Base-by-base conservation (phyloP, 2,888 invertebrate genomes). In the Eubasilissa splendida region DNA sequence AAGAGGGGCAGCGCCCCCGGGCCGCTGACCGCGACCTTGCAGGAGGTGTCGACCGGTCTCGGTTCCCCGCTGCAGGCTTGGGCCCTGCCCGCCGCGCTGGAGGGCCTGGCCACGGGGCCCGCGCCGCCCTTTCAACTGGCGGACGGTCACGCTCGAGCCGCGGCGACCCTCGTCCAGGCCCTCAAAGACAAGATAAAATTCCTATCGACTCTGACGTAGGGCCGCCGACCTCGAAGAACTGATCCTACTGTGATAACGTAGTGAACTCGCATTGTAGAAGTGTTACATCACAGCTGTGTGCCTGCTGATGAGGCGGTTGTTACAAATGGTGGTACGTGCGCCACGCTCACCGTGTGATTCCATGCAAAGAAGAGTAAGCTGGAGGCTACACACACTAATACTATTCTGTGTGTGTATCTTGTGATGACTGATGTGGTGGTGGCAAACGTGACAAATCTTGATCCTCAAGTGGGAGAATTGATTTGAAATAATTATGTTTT, bases 111-210 rank as follows among this genome's bases (percentile, higher is more conserved):
- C 14, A n/a, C 12, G 52, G 76, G 14, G 8, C 68, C 52, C 65
- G 53, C 52, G 10, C 42, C 14, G 50, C 53, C 53, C 11, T 53
- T 12, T 59, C 53, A n/a, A 12, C 59, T 70, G 22, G 52, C 50
- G 7, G 59, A 42, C 14, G 31, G 59, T 50, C 80, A 66, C 66
- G 12, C 73, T 4, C 59, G 22, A 59, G 68, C 78, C 74, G 50
- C 56, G 22, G 50, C 22, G 31, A 33, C 54, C 58, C 60, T 78
- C 9, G 33, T 50, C 22, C 78, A 79, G 68, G 66, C 71, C 2
- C 52, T 81, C 58, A 77, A 75, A 54, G 81, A 81, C 31, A 81
- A 81, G 33, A 11, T 66, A 33, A 78, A 79, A 50, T 79, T 60
- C 65, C 71, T 79, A 54, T n/a, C 70, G 0, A 58, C 60, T 9